These are phyloP conservation scores for Mormyrus iriodes DNA, from an alignment of 2,113 vertebrate genomes.

Conservation along the genomic window DNA sequence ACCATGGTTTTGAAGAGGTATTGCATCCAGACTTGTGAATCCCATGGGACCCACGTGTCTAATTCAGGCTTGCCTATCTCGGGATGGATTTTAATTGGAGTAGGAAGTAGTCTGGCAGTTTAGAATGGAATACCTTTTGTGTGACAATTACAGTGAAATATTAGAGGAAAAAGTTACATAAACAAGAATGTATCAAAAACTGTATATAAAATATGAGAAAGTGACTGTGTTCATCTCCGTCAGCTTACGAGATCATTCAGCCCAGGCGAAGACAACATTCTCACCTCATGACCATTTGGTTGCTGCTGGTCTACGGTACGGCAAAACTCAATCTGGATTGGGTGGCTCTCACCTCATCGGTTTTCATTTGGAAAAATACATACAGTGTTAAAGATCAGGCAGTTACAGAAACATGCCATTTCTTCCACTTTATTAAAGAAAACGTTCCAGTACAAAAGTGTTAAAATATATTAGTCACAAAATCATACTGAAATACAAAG, in stretches of 20 bases:
- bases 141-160: neutral
- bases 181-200: neutral
- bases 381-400: neutral
- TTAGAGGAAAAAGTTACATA: neutral
- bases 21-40: neutral
- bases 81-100: neutral
- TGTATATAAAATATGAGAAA: neutral
- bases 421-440: neutral
- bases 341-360: neutral
- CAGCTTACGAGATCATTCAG: neutral
- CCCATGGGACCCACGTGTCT: neutral
- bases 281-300: neutral
- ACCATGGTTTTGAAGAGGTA: neutral
- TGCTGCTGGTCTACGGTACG: neutral
- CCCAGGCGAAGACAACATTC: neutral
- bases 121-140: neutral
- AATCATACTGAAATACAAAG: neutral
- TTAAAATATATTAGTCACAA: constrained; percentile 1
- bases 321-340: neutral
- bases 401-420: neutral
- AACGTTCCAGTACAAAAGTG: constrained; percentile 5
- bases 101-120: neutral
- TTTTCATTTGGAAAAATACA: neutral
- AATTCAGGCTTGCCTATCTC: neutral
- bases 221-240: neutral